Conservation (phyloP, 2,888 invertebrate species). For the Tipula lateralis region DNA sequence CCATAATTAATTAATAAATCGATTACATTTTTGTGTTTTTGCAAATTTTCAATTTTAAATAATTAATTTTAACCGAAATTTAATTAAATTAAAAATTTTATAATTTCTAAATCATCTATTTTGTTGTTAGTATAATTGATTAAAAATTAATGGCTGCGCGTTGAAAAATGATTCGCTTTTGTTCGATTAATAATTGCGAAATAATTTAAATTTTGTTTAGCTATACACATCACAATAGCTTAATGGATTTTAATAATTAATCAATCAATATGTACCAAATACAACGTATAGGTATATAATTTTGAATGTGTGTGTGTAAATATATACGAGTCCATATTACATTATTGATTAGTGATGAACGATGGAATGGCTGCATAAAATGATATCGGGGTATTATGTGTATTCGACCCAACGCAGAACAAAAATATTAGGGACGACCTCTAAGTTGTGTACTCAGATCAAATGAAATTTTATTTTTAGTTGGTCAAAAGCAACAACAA, state of each 20-base stretch:
- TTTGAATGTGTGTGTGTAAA: background rate
- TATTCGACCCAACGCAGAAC: background rate
- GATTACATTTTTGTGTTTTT: no score
- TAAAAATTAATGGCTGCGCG: no score
- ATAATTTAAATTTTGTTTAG: no score
- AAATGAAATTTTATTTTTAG: background rate
- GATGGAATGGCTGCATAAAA: background rate
- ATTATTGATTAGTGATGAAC: background rate
- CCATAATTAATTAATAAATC: no score
- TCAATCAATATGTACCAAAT: background rate
- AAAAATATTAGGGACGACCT: background rate
- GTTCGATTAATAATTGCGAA: no score
- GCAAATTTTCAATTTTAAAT: no score
- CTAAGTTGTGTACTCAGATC: background rate
- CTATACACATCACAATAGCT: no score
- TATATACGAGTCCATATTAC: background rate
- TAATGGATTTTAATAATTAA: constrained; percentile 15
- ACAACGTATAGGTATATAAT: background rate
- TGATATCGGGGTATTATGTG: background rate
- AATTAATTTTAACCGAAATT: no score
- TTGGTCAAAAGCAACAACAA: background rate
- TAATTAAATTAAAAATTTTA: no score
- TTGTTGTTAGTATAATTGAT: no score
- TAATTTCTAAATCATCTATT: no score
- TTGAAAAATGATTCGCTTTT: no score